Evolutionary conservation across 2,888 invertebrate genomes (phyloP), one percentile per base, ranked within the genome.

Genomic region (Drosophila stalkeri): DNA sequence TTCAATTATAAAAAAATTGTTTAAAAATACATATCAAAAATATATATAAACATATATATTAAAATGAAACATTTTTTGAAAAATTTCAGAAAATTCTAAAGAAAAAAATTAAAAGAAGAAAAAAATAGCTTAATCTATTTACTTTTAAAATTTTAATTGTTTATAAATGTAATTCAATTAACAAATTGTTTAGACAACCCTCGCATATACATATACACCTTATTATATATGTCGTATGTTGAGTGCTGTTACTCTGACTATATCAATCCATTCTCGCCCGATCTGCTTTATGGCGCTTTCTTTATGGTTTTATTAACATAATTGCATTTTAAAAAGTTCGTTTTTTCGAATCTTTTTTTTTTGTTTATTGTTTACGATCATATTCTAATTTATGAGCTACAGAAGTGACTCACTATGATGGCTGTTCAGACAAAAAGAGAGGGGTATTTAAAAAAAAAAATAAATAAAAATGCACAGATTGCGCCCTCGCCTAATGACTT

Each of bases 251-350:
- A 12, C 56, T 44, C 20, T 20, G n/a, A 6, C 20, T 51, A 51
- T 55, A 55, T 55, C 55, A 55, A 55, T 41, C 60, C 59, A 56
- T 54, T 65, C 69, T 84, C 86, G 84, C 72, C 68, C 60, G 75
- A 73, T 66, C 71, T 57, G 68, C 55, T 67, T 67, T 73, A 62
- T 81, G 81, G 76, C 85, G 77, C 77, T 85, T 83, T 70, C 70
- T 89, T 86, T 88, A 86, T 90, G 81, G 81, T 77, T 88, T 86
- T 86, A 88, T 90, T 72, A 81, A 74, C 72, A 88, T 86, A 86
- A 90, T 90, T 90, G 81, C 73, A 78, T 86, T 79, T 84, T 67
- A 82, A 89, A 75, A 71, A 59, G 37, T 37, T 39, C 37, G 39
- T 41, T 49, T 70, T 80, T 71, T 69, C 9, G 41, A 65, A 61